Percentiles rank a stretch among this genome's conserved stretches.
phyloP scores from a whole-genome alignment of 2,113 vertebrate species.

The Cyphomyrus discorhynchus region DNA sequence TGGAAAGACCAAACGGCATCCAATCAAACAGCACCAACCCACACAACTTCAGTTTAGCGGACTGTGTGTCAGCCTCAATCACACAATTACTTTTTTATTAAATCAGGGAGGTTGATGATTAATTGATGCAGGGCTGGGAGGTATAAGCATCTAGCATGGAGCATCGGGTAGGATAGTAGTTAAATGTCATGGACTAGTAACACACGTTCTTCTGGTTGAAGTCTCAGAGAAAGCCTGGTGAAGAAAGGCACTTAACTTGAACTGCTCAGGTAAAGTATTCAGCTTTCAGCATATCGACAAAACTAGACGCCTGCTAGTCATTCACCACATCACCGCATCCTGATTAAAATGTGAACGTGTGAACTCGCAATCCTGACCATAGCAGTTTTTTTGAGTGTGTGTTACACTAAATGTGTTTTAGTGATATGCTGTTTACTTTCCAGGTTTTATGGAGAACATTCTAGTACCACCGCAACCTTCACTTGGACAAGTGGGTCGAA shows the following conservation, averaged over 20 bases:
- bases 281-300: background rate
- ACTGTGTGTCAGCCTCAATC: background rate
- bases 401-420: background rate
- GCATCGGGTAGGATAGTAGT: background rate
- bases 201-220: background rate
- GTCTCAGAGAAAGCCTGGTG: background rate
- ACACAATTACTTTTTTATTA: background rate
- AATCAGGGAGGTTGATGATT: background rate
- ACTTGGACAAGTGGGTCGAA: background rate
- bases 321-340: background rate
- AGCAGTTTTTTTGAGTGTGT: background rate
- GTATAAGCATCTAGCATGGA: background rate
- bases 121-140: background rate
- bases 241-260: background rate
- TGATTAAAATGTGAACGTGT: background rate
- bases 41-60: background rate
- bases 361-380: background rate
- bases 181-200: background rate
- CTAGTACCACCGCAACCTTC: background rate
- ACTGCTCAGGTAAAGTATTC: background rate
- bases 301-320: background rate
- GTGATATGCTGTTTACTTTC: background rate
- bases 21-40: background rate
- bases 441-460: background rate
- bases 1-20: background rate